phyloP scores from a whole-genome alignment of 2,113 vertebrate species.

The Brachyhypopomus gauderio region DNA sequence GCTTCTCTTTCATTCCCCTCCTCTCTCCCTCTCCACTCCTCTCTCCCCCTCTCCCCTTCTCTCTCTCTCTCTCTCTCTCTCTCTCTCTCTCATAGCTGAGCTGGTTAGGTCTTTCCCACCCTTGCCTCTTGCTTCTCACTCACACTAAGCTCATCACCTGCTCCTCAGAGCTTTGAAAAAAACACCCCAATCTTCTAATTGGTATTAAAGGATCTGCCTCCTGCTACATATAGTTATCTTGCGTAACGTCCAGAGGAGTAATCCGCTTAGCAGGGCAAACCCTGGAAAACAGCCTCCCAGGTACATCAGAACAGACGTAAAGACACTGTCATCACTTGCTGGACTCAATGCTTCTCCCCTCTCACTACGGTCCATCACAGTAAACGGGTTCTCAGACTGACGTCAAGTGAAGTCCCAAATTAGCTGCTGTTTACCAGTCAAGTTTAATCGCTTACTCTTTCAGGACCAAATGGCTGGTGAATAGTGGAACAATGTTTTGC shows the following conservation, averaged over 20 bases:
- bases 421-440: too few species aligned
- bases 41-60: neutral
- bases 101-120: neutral
- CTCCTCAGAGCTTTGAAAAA: slow-evolving; percentile 47
- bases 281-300: slow-evolving; percentile 46
- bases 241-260: slow-evolving; percentile 67
- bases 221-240: slow-evolving; percentile 72
- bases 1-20: too few species aligned
- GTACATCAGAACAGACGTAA: slow-evolving; percentile 14
- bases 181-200: slow-evolving; percentile 72
- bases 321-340: slow-evolving; percentile 3
- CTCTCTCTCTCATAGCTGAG: neutral
- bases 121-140: too few species aligned
- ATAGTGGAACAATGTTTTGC: too few species aligned
- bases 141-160: slow-evolving; percentile 9
- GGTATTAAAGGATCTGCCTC: slow-evolving; percentile 74
- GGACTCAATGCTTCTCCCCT: too few species aligned
- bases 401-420: too few species aligned
- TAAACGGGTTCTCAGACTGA: too few species aligned
- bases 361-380: too few species aligned
- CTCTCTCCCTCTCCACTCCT: neutral
- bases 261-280: slow-evolving; percentile 68
- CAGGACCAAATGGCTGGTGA: too few species aligned
- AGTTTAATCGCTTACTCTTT: too few species aligned
- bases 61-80: neutral